Conservation (phyloP, 2,888 invertebrate genomes). For the Perizoma affinitatum region DNA sequence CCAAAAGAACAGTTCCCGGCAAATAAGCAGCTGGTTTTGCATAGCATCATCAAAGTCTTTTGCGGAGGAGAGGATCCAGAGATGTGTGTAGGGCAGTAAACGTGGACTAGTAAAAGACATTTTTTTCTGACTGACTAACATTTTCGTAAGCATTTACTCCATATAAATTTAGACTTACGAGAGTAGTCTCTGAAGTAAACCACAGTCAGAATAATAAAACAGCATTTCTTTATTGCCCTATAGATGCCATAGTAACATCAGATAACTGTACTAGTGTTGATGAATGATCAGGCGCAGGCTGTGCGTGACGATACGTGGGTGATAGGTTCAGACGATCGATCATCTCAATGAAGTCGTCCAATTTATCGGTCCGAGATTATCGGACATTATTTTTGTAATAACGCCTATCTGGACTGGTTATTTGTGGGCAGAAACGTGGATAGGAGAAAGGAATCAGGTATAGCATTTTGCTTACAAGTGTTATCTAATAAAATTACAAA, state of each 20-base stretch:
- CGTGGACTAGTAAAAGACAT: too few relatives aligned
- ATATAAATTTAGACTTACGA: too few relatives aligned
- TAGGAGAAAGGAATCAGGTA: constrained; percentile 42
- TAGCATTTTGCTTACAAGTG: constrained; percentile 31
- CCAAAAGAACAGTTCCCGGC: too few relatives aligned
- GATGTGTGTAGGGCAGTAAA: too few relatives aligned
- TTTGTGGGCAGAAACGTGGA: constrained; percentile 51
- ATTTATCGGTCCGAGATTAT: constrained; percentile 63
- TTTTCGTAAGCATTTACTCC: too few relatives aligned
- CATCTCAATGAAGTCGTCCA: constrained; percentile 73
- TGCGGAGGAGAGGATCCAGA: too few relatives aligned
- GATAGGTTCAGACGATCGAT: constrained; percentile 69
- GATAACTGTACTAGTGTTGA: constrained; percentile 39
- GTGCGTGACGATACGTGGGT: constrained; percentile 71
- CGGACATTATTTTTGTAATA: constrained; percentile 65
- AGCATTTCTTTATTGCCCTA: neutral
- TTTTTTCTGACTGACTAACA: too few relatives aligned
- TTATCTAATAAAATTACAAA: constrained; percentile 10
- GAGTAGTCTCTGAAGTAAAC: too few relatives aligned
- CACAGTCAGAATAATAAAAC: too few relatives aligned
- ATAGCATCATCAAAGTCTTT: too few relatives aligned
- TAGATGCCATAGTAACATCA: constrained; percentile 15
- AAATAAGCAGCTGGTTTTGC: neutral
- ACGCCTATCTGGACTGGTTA: constrained; percentile 50
- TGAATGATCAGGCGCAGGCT: constrained; percentile 43